Evolutionary conservation across 2,113 vertebrate genomes (phyloP).

Genomic region (Scartelaos histophorus): DNA sequence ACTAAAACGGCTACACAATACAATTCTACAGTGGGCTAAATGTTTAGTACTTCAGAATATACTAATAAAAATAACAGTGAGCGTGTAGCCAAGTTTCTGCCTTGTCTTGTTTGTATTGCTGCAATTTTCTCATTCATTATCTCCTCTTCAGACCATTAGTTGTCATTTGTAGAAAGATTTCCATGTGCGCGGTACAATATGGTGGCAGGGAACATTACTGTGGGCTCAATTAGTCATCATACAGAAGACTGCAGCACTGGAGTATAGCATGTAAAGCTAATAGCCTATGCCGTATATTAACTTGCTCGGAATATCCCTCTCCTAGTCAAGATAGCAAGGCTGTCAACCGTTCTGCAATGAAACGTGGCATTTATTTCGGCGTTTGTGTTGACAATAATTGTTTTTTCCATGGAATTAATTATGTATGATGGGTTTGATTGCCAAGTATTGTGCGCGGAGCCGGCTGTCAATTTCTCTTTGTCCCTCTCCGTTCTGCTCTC

Average conservation of each 20-base stretch:
- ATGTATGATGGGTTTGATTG: conserved; percentile 10
- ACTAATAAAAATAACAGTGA: not conserved
- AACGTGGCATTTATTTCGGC: not conserved
- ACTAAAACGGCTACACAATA: too few relatives aligned
- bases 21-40: not conserved
- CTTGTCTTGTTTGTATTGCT: not conserved
- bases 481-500: not conserved
- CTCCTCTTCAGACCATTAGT: conserved; percentile 1
- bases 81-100: not conserved
- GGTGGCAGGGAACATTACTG: conserved; percentile 1
- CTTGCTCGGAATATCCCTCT: conserved; percentile 1
- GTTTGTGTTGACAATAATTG: conserved; percentile 8
- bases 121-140: not conserved
- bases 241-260: not conserved
- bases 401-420: conserved; percentile 6
- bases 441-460: conserved; percentile 1
- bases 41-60: not conserved
- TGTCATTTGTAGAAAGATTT: not conserved
- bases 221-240: conserved; percentile 2
- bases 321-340: not conserved
- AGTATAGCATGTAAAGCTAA: not conserved
- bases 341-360: not conserved
- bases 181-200: conserved; percentile 2
- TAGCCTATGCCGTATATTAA: conserved; percentile 5
- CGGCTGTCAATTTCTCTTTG: conserved; percentile 7